Base-by-base conservation (phyloP, 1,140 invertebrate species). In the Pogonognathellus flavescens region DNA sequence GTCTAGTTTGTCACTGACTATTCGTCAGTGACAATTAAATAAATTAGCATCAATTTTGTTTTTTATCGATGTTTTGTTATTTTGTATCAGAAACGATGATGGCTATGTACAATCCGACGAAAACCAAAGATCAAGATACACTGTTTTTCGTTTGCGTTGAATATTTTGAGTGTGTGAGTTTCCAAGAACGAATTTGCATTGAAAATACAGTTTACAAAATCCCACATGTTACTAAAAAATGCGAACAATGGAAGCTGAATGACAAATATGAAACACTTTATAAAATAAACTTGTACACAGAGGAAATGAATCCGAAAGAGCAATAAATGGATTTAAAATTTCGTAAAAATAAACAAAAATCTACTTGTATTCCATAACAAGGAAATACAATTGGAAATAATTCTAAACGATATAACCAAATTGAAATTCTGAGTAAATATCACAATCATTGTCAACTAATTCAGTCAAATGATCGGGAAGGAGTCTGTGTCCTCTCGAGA, bases 261-360 rank as follows among this genome's bases (percentile, higher is more conserved):
- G 70, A 31, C 14, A 50, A 13, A 7, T 76, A 49, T 31, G 16
- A 50, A 41, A 49, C 70, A 16, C 25, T 25, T n/a, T 76, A 50
- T 9, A 76, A 76, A 49, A 41, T 76, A 10, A 50, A 76, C 49
- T 50, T 76, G 14, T 50, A 76, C 70, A 18, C 22, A 50, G 70
- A 76, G 6, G 41, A 25, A 18, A 18, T 0, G 10, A 20, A 11
- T 31, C 20, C 60, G 5, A 62, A 22, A 62, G n/a, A n/a, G n/a
- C n/a, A n/a, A n/a, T n/a, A n/a, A n/a, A n/a, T n/a, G n/a, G n/a
- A n/a, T n/a, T n/a, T n/a, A n/a, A n/a, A n/a, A n/a, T n/a, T n/a
- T n/a, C n/a, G n/a, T n/a, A n/a, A n/a, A n/a, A n/a, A n/a, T n/a
- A n/a, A n/a, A n/a, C n/a, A n/a, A n/a, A n/a, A n/a, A n/a, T n/a